These are phyloP conservation scores for Gila orcuttii DNA, from an alignment of 2,113 vertebrate species.

Conservation along the genomic window DNA sequence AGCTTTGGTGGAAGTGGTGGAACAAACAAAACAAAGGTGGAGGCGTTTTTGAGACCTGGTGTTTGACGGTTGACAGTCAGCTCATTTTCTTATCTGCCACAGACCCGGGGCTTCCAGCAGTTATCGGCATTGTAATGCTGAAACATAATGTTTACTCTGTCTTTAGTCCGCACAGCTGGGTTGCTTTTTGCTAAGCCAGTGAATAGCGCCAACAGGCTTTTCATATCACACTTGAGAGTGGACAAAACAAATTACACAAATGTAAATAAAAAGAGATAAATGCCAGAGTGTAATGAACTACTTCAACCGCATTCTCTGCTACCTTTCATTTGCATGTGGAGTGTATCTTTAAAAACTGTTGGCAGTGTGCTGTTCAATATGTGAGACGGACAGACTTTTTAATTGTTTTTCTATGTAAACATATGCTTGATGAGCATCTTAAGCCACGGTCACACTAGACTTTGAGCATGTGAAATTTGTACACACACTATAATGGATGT, in stretches of 20 bases:
- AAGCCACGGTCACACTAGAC: background rate
- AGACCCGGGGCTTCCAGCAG: slow-evolving; percentile 33
- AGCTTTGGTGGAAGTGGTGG: slow-evolving; percentile 1
- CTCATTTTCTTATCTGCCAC: slow-evolving; percentile 46
- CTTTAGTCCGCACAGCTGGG: slow-evolving; percentile 35
- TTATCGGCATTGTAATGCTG: slow-evolving; percentile 32
- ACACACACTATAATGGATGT: too few species aligned
- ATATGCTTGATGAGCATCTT: background rate
- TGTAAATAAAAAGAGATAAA: slow-evolving; percentile 50
- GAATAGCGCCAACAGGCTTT: slow-evolving; percentile 33
- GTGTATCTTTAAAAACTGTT: background rate
- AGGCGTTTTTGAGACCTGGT: background rate
- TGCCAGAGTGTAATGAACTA: slow-evolving; percentile 14
- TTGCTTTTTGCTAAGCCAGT: slow-evolving; percentile 37
- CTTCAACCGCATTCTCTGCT: slow-evolving; percentile 15
- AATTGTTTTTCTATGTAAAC: background rate
- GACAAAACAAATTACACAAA: slow-evolving; percentile 51
- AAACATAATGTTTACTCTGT: slow-evolving; percentile 28
- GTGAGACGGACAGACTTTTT: background rate
- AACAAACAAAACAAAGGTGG: slow-evolving; percentile 19
- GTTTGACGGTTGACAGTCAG: slow-evolving; percentile 32
- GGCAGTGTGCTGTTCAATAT: background rate
- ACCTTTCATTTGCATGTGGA: slow-evolving; percentile 17
- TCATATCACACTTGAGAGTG: slow-evolving; percentile 48
- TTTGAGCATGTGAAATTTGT: background rate